Percentiles rank a stretch among this genome's conserved stretches.
Conservation (phyloP, 2,797 vertebrate species). For the Steatocranus sp. region DNA sequence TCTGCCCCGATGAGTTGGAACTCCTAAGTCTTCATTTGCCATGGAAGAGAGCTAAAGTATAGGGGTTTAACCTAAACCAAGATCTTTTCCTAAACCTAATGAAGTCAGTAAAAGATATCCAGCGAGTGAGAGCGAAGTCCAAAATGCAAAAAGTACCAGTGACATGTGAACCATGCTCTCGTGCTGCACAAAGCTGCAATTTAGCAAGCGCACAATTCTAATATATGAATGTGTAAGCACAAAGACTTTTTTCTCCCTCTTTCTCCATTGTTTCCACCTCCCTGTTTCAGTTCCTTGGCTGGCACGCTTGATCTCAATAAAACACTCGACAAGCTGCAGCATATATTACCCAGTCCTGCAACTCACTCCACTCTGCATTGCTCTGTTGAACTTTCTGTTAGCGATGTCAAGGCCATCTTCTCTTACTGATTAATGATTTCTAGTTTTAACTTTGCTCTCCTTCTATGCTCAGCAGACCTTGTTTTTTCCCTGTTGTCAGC, state of each 20-base stretch:
- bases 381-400: background rate
- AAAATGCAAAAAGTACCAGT: background rate
- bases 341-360: background rate
- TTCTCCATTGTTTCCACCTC: background rate
- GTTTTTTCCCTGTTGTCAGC: background rate
- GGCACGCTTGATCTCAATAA: background rate
- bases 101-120: background rate
- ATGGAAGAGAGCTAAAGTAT: background rate
- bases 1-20: background rate
- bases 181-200: background rate
- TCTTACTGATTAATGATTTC: background rate
- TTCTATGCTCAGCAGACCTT: background rate
- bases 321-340: background rate
- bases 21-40: background rate
- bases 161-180: background rate
- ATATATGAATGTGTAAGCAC: background rate
- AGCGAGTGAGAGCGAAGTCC: accelerated
- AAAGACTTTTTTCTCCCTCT: too few species aligned
- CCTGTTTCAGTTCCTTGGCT: background rate
- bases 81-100: background rate
- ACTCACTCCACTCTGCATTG: background rate
- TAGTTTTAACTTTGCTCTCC: background rate
- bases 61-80: background rate
- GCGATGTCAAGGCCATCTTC: background rate
- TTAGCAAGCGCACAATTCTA: background rate